Conservation (phyloP, 1,140 invertebrate species). For the Meloidogyne floridensis region DNA sequence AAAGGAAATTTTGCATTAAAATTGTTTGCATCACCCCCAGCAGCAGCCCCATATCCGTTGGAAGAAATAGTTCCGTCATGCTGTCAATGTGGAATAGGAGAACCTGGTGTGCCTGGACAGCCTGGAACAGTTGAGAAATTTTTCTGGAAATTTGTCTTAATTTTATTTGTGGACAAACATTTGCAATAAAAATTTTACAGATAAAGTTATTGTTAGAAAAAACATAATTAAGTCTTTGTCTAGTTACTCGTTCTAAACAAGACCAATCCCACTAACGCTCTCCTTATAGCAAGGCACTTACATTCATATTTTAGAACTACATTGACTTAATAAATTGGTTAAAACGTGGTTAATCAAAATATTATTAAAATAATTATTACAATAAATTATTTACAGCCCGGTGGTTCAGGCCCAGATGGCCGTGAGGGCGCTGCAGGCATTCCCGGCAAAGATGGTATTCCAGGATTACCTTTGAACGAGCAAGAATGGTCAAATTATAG, state of each 20-base stretch:
- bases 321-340: too few species aligned
- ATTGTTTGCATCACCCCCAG: not conserved
- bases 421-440: constrained; percentile 12
- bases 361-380: not conserved
- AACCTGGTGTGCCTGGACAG: constrained; percentile 21
- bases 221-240: too few species aligned
- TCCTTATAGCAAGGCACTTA: too few species aligned
- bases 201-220: too few species aligned
- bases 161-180: too few species aligned
- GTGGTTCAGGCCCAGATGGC: constrained; percentile 11
- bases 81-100: constrained; percentile 28
- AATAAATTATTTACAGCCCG: not conserved
- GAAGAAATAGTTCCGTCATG: constrained; percentile 2
- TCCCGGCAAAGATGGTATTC: constrained; percentile 18
- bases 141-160: too few species aligned
- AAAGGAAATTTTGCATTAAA: not conserved
- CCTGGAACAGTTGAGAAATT: constrained; percentile 7
- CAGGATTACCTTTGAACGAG: constrained; percentile 10
- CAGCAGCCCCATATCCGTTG: not conserved
- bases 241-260: too few species aligned
- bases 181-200: too few species aligned
- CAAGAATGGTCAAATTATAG: constrained; percentile 20
- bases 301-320: too few species aligned
- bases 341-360: too few species aligned
- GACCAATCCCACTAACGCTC: too few species aligned